Evolutionary conservation across 1,140 invertebrate genomes (phyloP).

Genomic region (Thaumatotibia leucotreta): DNA sequence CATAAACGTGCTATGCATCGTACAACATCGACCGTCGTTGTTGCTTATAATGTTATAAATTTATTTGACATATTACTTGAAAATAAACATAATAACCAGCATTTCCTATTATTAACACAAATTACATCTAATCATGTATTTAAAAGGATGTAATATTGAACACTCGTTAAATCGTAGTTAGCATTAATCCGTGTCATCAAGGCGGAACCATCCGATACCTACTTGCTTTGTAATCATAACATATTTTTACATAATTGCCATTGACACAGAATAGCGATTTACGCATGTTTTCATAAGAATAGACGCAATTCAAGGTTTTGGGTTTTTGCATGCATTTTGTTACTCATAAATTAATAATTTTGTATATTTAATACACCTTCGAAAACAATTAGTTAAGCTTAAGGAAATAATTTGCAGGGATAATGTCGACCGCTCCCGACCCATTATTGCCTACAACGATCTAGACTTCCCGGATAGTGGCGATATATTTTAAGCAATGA

Average conservation of each 20-base stretch:
- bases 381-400: constrained; percentile 24
- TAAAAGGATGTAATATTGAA: constrained; percentile 2
- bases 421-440: constrained; percentile 79
- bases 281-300: constrained; percentile 3
- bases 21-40: background rate
- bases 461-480: constrained; percentile 87
- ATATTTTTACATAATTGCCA: background rate
- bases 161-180: constrained; percentile 4
- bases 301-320: background rate
- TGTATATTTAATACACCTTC: background rate
- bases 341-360: background rate
- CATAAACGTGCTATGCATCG: too few relatives aligned
- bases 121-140: background rate
- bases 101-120: background rate
- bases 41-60: background rate
- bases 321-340: background rate
- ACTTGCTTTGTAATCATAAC: background rate
- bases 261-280: background rate
- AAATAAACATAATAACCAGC: too few relatives aligned
- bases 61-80: background rate
- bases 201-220: background rate
- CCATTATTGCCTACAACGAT: constrained; percentile 89
- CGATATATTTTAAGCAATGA: constrained; percentile 79
- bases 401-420: constrained; percentile 77
- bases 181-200: constrained; percentile 5